These are phyloP conservation scores for Tarsius wallacei DNA, from an alignment of 2,797 vertebrate genomes.

Conservation along the genomic window DNA sequence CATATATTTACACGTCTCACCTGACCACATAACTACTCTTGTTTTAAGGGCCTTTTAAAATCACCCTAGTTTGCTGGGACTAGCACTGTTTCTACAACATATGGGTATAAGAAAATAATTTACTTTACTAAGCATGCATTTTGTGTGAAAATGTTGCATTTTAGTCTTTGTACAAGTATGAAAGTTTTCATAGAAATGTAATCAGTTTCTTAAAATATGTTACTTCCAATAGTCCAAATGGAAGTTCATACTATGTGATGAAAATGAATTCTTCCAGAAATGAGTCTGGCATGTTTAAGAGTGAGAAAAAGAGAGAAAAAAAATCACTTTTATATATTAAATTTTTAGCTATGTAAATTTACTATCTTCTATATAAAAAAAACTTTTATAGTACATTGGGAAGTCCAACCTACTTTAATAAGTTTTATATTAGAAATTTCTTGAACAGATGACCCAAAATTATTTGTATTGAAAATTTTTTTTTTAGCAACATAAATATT, in stretches of 20 bases:
- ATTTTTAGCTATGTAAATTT: not conserved
- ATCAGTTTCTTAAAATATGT: not conserved
- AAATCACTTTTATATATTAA: not conserved
- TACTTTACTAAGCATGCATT: not conserved
- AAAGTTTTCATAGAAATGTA: not conserved
- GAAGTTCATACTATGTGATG: not conserved
- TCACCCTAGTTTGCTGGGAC: not conserved
- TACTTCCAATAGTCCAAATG: not conserved
- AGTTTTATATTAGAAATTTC: not conserved
- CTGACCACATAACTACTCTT: not conserved
- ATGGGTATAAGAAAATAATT: not conserved
- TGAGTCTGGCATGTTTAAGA: not conserved
- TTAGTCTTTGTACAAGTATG: not conserved
- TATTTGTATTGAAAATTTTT: not conserved
- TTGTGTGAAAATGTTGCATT: not conserved
- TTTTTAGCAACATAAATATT: not conserved
- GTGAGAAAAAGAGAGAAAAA: not conserved
- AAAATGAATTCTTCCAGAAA: not conserved
- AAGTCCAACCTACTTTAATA: not conserved
- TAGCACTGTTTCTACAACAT: not conserved
- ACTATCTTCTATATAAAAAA: not conserved
- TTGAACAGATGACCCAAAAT: not conserved
- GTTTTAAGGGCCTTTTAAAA: not conserved
- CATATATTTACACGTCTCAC: not conserved
- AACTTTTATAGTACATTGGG: not conserved